Percentiles rank a stretch among this genome's conserved stretches.
These are phyloP conservation scores for Cebidichthys violaceus DNA, from an alignment of 2,113 vertebrate genomes.

Conservation along the genomic window DNA sequence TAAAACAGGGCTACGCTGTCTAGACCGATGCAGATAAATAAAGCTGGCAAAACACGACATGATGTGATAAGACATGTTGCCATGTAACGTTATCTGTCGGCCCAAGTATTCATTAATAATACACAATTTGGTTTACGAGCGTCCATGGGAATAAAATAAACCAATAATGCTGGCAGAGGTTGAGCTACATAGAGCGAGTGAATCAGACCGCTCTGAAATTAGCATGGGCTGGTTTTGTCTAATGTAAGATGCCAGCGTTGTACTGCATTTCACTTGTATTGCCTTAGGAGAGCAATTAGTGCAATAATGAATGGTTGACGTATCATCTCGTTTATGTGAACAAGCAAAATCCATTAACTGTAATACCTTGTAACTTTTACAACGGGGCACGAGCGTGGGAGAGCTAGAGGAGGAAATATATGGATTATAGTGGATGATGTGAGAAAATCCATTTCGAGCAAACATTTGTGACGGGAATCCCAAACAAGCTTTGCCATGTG, in stretches of 20 bases:
- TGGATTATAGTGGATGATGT: conserved; percentile 28
- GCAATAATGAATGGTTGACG: conserved; percentile 60
- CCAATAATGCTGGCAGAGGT: conserved; percentile 3
- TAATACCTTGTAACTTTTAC: conserved; percentile 36
- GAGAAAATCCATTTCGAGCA: conserved; percentile 32
- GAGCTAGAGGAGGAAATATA: conserved; percentile 18
- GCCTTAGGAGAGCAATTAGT: conserved; percentile 72
- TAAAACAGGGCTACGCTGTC: conserved; percentile 30
- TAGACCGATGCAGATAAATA: conserved; percentile 52
- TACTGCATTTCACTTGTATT: conserved; percentile 57
- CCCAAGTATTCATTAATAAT: conserved; percentile 29
- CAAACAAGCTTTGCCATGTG: conserved; percentile 28
- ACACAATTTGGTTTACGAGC: conserved; percentile 6
- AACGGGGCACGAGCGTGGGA: conserved; percentile 21
- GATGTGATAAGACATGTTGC: conserved; percentile 40
- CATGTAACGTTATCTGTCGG: conserved; percentile 9
- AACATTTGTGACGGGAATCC: conserved; percentile 40
- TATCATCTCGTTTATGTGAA: conserved; percentile 65
- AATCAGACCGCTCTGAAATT: conserved; percentile 12
- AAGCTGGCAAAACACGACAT: conserved; percentile 32
- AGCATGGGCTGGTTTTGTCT: conserved; percentile 7
- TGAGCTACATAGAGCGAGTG: conserved; percentile 14
- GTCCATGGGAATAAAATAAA: not conserved
- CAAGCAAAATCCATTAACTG: conserved; percentile 62
- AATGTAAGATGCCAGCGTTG: conserved; percentile 38